Base-by-base conservation (phyloP, 1,140 invertebrate genomes). In the Drosophila aff. region DNA sequence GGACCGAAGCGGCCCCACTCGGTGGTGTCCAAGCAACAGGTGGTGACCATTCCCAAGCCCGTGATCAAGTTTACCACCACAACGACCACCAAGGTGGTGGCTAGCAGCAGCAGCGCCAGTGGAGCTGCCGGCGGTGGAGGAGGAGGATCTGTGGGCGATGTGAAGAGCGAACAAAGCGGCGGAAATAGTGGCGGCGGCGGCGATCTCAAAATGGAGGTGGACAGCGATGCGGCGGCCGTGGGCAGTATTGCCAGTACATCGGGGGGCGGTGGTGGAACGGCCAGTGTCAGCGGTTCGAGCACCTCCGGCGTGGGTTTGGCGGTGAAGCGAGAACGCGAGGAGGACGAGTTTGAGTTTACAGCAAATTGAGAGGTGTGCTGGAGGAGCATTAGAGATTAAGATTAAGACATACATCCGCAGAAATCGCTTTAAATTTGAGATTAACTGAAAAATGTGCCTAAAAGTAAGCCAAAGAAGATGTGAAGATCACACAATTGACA, bases 1-100 rank as follows among this genome's bases (percentile, higher is more conserved):
- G 86, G 82, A 2, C 81, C 77, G 2, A 85, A 92, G 50, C 77
- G 91, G 1, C 73, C 73, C 16, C 84, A 91, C 43, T 80, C 90
- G 33, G 87, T 49, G 55, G 76, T 94, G 43, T 79, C 94, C 1
- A 94, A 95, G 73, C 95, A 96, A 2, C 96, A 96, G 87, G 94
- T 95, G 15, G 95, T 95, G 76, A 95, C 95, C 40, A 95, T 96
- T 72, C 95, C 96, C 8, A 97, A 97, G 91, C 96, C 96, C 33
- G 94, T 96, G 1, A 95, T 96, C 15, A 97, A 97, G 92, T 95
- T 96, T 81, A 95, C 95, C 62, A 94, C 94, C 61, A 79, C 82
- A 50, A 86, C 83, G 26, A 87, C 68, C 1, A 47, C 58, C 10
- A 75, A 75, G 46, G n/a, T 52, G 18, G 55, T 65, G 40, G 7